These are phyloP conservation scores for Mus spicilegus DNA, from an alignment of 2,113 vertebrate species.

Conservation along the genomic window DNA sequence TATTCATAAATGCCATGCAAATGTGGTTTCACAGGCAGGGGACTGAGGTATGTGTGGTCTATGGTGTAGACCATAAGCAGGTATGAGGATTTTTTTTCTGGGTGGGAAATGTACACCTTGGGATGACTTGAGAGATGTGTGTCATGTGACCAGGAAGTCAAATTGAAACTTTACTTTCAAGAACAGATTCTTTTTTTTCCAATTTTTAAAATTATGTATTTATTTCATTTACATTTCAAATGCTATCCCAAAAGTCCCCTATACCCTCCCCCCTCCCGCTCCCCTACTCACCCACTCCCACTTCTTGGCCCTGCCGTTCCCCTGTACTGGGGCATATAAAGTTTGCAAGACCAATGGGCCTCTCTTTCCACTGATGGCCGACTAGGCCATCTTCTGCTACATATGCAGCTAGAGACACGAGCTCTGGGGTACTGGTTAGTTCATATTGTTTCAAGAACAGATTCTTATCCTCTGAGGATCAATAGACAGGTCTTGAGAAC, in stretches of 20 bases:
- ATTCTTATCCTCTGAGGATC: background rate
- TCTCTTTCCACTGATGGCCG: no score
- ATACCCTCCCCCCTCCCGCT: no score
- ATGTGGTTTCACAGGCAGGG: background rate
- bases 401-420: no score
- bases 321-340: no score
- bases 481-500: background rate
- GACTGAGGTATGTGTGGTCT: accelerated
- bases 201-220: no score
- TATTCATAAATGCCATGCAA: background rate
- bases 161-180: background rate
- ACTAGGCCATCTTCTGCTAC: no score
- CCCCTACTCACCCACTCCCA: no score
- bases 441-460: background rate
- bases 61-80: background rate
- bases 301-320: no score
- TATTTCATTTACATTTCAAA: no score
- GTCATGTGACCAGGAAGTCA: background rate
- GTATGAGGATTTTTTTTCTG: background rate
- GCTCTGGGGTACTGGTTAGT: no score
- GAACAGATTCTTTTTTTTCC: background rate
- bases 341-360: no score
- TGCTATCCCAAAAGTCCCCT: no score
- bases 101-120: background rate
- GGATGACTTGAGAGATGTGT: background rate